These are phyloP conservation scores for Microctonus brassicae DNA, from an alignment of 2,888 invertebrate genomes.

Conservation along the genomic window DNA sequence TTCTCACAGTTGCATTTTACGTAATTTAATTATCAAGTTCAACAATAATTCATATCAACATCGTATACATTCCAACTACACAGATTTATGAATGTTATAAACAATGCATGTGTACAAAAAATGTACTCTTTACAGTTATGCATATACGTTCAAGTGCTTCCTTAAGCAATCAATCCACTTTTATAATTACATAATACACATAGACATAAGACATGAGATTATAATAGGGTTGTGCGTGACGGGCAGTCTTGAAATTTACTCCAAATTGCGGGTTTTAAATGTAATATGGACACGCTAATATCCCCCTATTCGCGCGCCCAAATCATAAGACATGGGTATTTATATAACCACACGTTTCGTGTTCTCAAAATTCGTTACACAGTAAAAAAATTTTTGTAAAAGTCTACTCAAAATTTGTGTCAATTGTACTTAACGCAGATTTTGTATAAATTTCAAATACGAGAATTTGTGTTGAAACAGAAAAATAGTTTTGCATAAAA, in stretches of 20 bases:
- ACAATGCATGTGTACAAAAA: no score
- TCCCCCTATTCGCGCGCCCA: slow-evolving; percentile 49
- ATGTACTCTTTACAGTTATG: background rate
- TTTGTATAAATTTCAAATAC: no score
- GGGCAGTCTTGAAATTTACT: slow-evolving; percentile 55
- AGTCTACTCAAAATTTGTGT: no score
- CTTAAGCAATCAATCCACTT: background rate
- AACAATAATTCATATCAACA: no score
- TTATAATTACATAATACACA: background rate
- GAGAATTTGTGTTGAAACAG: no score
- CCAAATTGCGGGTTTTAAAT: slow-evolving; percentile 6
- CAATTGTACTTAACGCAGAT: no score
- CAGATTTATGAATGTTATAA: no score
- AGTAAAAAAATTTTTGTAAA: no score
- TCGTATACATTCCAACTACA: no score
- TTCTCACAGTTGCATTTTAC: no score
- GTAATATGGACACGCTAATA: slow-evolving; percentile 65
- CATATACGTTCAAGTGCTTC: background rate
- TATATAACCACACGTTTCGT: slow-evolving; percentile 52
- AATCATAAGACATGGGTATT: slow-evolving; percentile 35
- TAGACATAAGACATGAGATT: background rate
- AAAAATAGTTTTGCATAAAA: no score
- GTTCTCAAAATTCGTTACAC: slow-evolving; percentile 47
- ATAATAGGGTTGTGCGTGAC: slow-evolving; percentile 51
- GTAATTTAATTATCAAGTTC: no score